Base-by-base conservation (phyloP, 2,797 vertebrate genomes). In the Selene dorsalis region DNA sequence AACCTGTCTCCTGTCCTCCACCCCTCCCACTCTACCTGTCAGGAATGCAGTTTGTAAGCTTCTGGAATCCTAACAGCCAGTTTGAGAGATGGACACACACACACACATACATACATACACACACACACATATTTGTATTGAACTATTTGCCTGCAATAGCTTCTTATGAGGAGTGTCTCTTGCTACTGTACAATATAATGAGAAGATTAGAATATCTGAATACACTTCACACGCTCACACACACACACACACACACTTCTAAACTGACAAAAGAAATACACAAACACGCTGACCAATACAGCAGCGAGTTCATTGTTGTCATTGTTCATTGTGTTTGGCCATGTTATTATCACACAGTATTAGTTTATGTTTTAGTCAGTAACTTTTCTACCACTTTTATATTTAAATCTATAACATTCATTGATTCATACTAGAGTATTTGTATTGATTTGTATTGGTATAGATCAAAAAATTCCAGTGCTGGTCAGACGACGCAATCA, bases 11-110 rank as follows among this genome's bases (percentile, higher is more conserved):
- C 90, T 83, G 63, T 90, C 74, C 65, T 64, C 59, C 20, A 53
- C 85, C 70, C 80, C 89, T 77, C 89, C 87, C 82, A 45, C 80
- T 89, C 83, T 93, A 95, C 95, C 93, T 96, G 95, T 91, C 83
- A 84, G 91, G 92, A 93, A 92, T 92, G 90, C 70, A 90, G 84
- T 85, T 76, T 85, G 69, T 80, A 78, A 89, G 84, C 50, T 82
- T 87, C 75, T 79, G 90, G 79, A 93, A 88, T 84, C 87, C 81
- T 62, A 35, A 74, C 66, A 86, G 76, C 63, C 66, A 14, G 28
- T 55, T 73, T 67, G 47, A 84, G 62, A 76, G 67, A 80, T 35
- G 16, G n/a, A 9, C 6, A 65, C 32, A 70, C 35, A 73, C 56
- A 59, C 6, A 30, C 50, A 71, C 52, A 60, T 59, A 70, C 38